Base-by-base conservation (phyloP, 2,797 vertebrate species). In the Ceryle rudis region DNA sequence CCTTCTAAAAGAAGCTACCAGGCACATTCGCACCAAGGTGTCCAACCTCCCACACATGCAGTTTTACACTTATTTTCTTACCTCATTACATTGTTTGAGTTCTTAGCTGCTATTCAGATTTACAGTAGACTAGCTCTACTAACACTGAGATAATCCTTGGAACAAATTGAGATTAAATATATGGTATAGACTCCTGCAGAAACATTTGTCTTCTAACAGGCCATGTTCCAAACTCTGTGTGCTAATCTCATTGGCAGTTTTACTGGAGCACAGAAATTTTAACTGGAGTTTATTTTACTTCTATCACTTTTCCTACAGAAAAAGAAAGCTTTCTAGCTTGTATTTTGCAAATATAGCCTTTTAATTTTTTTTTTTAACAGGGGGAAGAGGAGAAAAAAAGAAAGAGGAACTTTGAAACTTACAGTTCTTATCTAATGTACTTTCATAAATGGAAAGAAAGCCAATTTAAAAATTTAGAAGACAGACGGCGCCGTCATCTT, bases 241-340 rank as follows among this genome's bases (percentile, higher is more conserved):
- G 81, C n/a, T 91, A 92, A 86, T 60, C 67, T 93, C 78, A 65
- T 58, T 89, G 58, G 78, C 60, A 79, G 46, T 94, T 91, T 89
- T 51, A 77, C 6, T 13, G 49, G 25, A 92, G 49, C 58, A 64
- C 33, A 94, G 35, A 90, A 95, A 85, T 26, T 60, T 33, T 86
- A 95, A 95, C n/a, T 65, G 46, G 23, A 92, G 52, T 86, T 96
- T 95, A 85, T 89, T 78, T 66, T 84, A 92, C 46, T 81, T 95
- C 89, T 64, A 18, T 81, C 20, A 54, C 49, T 94, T 91, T 72
- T 88, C 51, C n/a, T 64, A 64, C 37, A 71, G 52, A 79, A 28
- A 79, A 80, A 73, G 20, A 51, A 88, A 62, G 33, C 15, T 52
- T 74, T 83, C 26, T 52, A 79, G 46, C 14, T 49, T 82, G 28